These are phyloP conservation scores for Equus quagga DNA, from an alignment of 2,113 vertebrate species.

Conservation along the genomic window DNA sequence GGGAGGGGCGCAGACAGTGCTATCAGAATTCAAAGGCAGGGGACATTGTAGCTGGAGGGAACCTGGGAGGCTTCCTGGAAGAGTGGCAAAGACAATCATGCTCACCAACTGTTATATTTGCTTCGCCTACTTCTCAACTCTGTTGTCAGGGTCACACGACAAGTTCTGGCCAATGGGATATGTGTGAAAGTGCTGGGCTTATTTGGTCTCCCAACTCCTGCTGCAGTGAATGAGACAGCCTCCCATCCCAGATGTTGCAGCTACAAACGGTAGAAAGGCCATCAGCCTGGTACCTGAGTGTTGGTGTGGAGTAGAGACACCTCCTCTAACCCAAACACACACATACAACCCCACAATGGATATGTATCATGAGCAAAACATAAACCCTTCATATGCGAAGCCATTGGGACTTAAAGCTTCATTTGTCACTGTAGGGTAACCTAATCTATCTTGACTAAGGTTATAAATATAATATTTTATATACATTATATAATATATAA, in stretches of 20 bases:
- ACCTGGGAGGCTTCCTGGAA: not conserved
- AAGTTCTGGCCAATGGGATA: not conserved
- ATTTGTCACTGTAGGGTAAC: not conserved
- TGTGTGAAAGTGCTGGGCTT: too few relatives aligned
- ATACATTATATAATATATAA: not conserved
- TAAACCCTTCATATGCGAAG: not conserved
- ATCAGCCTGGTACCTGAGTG: not conserved
- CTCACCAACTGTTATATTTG: not conserved
- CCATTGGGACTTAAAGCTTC: not conserved
- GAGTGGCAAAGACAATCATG: not conserved
- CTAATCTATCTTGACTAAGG: not conserved
- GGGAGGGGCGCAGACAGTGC: not conserved
- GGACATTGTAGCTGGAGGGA: not conserved
- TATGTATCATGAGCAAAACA: not conserved
- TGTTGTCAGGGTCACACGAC: not conserved
- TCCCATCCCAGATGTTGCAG: not conserved
- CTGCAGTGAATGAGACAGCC: not conserved
- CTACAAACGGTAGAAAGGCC: not conserved
- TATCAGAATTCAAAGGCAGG: constrained; percentile 2
- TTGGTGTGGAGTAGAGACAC: not conserved
- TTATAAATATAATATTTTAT: not conserved
- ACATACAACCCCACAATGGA: too few relatives aligned
- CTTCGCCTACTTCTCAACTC: not conserved
- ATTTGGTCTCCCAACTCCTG: not conserved
- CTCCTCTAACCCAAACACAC: not conserved